Percentiles rank a stretch among this genome's conserved stretches.
Evolutionary conservation across 2,113 vertebrate genomes (phyloP).

Genomic region (Onychorhynchus coronatus): DNA sequence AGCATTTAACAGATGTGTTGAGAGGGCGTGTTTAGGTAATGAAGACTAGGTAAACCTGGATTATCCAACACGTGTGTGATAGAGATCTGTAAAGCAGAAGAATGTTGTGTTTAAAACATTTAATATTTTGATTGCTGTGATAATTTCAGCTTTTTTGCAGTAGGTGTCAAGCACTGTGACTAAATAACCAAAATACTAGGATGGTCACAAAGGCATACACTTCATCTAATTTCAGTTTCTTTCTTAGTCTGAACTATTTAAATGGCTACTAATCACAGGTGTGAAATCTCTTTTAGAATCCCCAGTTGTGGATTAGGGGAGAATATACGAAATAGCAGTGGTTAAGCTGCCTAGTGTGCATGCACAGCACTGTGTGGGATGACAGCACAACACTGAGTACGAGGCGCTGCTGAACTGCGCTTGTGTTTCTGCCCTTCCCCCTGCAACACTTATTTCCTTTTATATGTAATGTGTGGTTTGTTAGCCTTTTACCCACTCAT

Average conservation of each 20-base stretch:
- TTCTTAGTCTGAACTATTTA: not conserved
- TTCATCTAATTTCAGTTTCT: not conserved
- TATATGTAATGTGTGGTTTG: not conserved
- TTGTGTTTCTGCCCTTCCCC: not conserved
- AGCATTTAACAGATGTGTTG: accelerated
- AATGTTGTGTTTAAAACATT: not conserved
- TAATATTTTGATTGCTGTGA: not conserved
- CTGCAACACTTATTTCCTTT: not conserved
- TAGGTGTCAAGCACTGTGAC: not conserved
- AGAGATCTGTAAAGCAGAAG: not conserved
- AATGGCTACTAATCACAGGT: not conserved
- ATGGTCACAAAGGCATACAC: accelerated
- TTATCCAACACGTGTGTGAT: not conserved
- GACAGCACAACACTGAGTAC: not conserved
- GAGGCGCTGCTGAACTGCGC: not conserved
- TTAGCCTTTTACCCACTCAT: not conserved
- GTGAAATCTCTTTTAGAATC: not conserved
- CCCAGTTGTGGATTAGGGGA: not conserved
- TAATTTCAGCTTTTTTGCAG: not conserved
- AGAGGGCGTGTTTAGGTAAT: not conserved
- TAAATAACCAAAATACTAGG: not conserved
- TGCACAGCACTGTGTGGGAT: not conserved
- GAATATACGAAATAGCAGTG: not conserved
- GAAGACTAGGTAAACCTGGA: not conserved
- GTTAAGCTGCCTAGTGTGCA: not conserved